Base-by-base conservation (phyloP, 2,113 vertebrate species). In the Ammodramus savannarum region DNA sequence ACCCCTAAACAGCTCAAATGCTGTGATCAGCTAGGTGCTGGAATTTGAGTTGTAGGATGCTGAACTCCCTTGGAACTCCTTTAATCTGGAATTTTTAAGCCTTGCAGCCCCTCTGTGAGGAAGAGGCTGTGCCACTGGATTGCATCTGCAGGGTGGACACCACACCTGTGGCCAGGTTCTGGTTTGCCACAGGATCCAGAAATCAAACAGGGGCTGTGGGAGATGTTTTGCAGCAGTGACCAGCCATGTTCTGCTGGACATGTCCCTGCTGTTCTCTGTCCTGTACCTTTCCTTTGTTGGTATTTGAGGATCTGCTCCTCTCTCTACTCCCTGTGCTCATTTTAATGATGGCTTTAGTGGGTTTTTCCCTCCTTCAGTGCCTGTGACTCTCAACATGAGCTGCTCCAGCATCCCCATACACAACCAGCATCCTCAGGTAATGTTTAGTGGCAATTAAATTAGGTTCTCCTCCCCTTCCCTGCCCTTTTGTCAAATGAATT, bases 391-490 rank as follows among this genome's bases (percentile, higher is more conserved):
- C 84, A 68, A 66, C 82, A 44, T 27, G 91, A 85, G 4, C 54
- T 82, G 48, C 51, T 83, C 67, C 57, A 76, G 71, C 63, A 85
- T 79, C 94, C 67, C 67, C 15, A 13, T 73, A 46, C 43, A 80
- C 21, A 67, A 65, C 71, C 55, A 87, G 54, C 87, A 80, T 77
- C 68, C 94, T 51, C 94, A 90, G 94, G 94, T 96, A 90, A 77
- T 3, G 3, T 51, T 97, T 80, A 91, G 46, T 80, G 68, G 91
- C 95, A 95, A 91, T 92, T 95, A 96, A 89, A 89, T 34, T 13
- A 86, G 63, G 41, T 54, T 85, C 36, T 95, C 65, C 71, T 87
- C 94, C 89, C 76, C 75, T 52, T 73, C n/a, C 18, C 63, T 94
- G 67, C 71, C 82, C 59, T 71, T 91, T 87, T 87, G 81, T 82